A percentile compares a stretch with the other conserved stretches of the same genome.
Conservation (phyloP, 2,797 vertebrate genomes). For the Muscicapa striata region DNA sequence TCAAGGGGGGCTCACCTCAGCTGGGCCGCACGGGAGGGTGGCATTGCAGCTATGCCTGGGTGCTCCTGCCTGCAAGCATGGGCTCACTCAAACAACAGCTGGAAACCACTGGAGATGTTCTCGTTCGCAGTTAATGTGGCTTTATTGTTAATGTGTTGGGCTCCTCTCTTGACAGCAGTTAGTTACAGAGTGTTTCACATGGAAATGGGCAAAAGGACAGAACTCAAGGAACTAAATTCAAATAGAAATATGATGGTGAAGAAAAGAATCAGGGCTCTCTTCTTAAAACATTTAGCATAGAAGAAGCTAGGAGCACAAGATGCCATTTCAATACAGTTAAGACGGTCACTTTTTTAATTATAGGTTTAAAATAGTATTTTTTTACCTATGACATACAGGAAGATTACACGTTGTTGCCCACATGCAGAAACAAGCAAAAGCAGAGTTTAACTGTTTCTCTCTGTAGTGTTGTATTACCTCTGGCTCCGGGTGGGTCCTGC, state of each 20-base stretch:
- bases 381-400: slow-evolving; percentile 85
- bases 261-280: slow-evolving; percentile 71
- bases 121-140: slow-evolving; percentile 72
- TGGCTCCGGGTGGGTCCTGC: slow-evolving; percentile 54
- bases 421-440: slow-evolving; percentile 92
- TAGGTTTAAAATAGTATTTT: slow-evolving; percentile 68
- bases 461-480: slow-evolving; percentile 50
- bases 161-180: slow-evolving; percentile 76
- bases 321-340: slow-evolving; percentile 80
- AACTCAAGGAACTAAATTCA: slow-evolving; percentile 35
- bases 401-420: slow-evolving; percentile 81
- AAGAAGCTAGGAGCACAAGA: slow-evolving; percentile 75
- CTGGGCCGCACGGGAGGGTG: background rate
- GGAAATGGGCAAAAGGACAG: slow-evolving; percentile 47
- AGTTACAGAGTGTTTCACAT: slow-evolving; percentile 71
- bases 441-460: slow-evolving; percentile 76
- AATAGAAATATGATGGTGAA: slow-evolving; percentile 50
- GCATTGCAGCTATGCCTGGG: rapidly evolving
- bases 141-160: slow-evolving; percentile 81
- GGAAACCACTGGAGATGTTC: slow-evolving; percentile 12
- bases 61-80: background rate
- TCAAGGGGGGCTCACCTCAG: rapidly evolving
- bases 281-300: slow-evolving; percentile 79
- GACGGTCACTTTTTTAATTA: slow-evolving; percentile 81
- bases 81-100: background rate